A percentile compares a stretch with the other conserved stretches of the same genome.
These are phyloP conservation scores for Canis aureus DNA, from an alignment of 2,113 vertebrate species.

Conservation along the genomic window DNA sequence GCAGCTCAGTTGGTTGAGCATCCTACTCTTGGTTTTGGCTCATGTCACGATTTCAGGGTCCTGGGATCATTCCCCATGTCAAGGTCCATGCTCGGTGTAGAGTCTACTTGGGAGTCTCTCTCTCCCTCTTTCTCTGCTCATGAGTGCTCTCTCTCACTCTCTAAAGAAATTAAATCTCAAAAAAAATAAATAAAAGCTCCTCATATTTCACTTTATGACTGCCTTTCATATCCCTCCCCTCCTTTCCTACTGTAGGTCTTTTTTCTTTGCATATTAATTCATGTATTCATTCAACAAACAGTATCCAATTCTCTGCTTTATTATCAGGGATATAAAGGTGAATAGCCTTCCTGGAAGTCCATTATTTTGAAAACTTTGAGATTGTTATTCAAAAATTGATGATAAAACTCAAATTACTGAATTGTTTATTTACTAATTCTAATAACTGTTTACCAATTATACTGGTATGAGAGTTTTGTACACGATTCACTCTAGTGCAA, in stretches of 20 bases:
- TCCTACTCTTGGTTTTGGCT: background rate
- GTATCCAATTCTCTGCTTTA: background rate
- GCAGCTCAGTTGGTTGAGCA: background rate
- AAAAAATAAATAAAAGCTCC: background rate
- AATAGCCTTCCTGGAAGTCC: background rate
- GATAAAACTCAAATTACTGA: background rate
- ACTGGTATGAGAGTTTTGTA: background rate
- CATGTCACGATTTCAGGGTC: background rate
- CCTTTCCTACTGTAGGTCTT: background rate
- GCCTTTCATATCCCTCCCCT: background rate
- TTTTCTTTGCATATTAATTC: background rate
- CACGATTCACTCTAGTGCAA: background rate
- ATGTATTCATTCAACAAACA: background rate
- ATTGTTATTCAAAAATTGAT: background rate
- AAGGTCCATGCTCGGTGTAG: background rate
- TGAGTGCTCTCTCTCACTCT: background rate
- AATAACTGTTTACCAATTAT: background rate
- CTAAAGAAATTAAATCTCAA: background rate
- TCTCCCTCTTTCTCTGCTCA: background rate
- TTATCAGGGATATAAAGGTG: background rate
- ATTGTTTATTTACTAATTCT: conserved; percentile 19
- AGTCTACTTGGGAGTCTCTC: background rate
- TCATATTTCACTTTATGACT: background rate
- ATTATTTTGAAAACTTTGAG: background rate
- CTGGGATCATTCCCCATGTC: background rate